Evolutionary conservation across 2,113 vertebrate genomes (phyloP).

Genomic region (Suncus etruscus): DNA sequence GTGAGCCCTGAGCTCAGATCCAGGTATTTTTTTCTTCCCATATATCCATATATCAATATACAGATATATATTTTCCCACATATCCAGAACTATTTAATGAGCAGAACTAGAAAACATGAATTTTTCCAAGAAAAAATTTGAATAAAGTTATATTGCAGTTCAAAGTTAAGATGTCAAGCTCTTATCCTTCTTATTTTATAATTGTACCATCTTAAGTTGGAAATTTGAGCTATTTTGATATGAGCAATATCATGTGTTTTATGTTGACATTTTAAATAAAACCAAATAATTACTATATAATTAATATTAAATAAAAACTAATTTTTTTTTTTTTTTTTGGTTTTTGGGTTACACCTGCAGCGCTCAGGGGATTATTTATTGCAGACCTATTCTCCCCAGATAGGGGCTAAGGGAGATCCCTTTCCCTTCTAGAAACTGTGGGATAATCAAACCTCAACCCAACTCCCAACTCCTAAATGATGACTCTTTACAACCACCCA

Average conservation of each 20-base stretch:
- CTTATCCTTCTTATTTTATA: conserved; percentile 10
- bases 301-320: neutral
- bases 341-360: too few relatives aligned
- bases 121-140: neutral
- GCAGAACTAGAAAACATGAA: neutral
- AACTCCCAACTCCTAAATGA: too few relatives aligned
- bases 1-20: too few relatives aligned
- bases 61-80: too few relatives aligned
- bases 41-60: too few relatives aligned
- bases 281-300: neutral
- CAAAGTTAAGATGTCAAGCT: neutral
- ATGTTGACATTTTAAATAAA: neutral
- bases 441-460: too few relatives aligned
- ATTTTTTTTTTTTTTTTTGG: neutral
- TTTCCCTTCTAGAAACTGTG: too few relatives aligned
- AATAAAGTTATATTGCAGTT: conserved; percentile 7
- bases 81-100: neutral
- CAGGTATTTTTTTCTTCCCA: neutral
- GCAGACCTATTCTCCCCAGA: too few relatives aligned
- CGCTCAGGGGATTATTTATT: too few relatives aligned
- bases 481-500: neutral
- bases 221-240: neutral
- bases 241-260: neutral
- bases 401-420: too few relatives aligned
- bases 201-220: neutral